Percentiles rank a stretch among this genome's conserved stretches.
Evolutionary conservation across 2,113 vertebrate genomes (phyloP).

Genomic region (Onychostoma macrolepis): DNA sequence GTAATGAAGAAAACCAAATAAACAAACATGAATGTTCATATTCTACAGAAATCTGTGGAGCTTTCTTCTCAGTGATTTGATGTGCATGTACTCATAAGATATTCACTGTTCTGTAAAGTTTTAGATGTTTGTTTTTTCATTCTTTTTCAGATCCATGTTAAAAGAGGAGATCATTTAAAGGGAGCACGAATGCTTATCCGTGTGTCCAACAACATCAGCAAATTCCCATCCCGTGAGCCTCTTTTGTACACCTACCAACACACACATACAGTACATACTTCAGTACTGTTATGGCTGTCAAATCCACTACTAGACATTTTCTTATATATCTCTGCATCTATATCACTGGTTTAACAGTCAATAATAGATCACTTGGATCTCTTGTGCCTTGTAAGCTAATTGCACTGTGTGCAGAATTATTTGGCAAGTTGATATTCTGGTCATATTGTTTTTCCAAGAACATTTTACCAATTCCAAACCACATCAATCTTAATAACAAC

Average conservation of each 20-base stretch:
- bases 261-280: not conserved
- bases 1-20: not conserved
- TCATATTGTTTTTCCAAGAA: too few relatives aligned
- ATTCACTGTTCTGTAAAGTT: not conserved
- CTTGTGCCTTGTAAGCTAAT: not conserved
- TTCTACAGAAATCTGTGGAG: not conserved
- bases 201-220: slow-evolving; percentile 98
- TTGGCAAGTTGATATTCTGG: too few relatives aligned
- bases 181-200: slow-evolving; percentile 95
- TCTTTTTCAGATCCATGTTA: slow-evolving; percentile 85
- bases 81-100: not conserved
- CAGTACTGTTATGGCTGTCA: not conserved
- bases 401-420: too few relatives aligned
- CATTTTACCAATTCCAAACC: too few relatives aligned
- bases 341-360: slow-evolving; percentile 3
- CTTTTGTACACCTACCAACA: not conserved
- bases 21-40: not conserved
- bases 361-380: not conserved
- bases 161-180: slow-evolving; percentile 91
- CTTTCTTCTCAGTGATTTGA: not conserved
- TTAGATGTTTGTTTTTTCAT: slow-evolving; percentile 13
- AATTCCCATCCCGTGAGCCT: slow-evolving; percentile 93
- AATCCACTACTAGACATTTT: not conserved
- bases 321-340: not conserved
- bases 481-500: too few relatives aligned